phyloP scores from a whole-genome alignment of 1,140 invertebrate genomes.

The Polypedilum vanderplanki region DNA sequence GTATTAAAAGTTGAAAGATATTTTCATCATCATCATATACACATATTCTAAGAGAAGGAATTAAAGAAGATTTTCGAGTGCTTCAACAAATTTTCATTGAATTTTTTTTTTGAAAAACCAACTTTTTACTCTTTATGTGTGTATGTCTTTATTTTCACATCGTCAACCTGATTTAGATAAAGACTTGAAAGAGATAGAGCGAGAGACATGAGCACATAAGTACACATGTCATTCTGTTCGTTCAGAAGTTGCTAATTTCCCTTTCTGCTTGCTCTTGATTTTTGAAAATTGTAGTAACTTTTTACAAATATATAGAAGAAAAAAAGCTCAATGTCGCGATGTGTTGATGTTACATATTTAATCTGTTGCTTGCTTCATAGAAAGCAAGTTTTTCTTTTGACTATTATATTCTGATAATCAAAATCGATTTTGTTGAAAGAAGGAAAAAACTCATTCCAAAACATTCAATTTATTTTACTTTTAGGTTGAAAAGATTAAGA shows the following conservation, averaged over 20 bases:
- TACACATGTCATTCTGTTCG: not conserved
- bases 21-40: not conserved
- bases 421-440: not conserved
- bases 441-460: not conserved
- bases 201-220: not conserved
- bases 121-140: not conserved
- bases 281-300: not conserved
- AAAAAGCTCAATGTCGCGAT: constrained; percentile 27
- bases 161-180: constrained; percentile 15
- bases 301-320: not conserved
- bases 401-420: not conserved
- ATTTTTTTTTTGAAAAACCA: not conserved
- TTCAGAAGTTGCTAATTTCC: too few species aligned
- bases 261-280: too few species aligned
- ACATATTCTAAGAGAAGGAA: not conserved
- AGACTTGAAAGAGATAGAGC: not conserved
- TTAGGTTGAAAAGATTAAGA: constrained; percentile 26
- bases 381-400: not conserved
- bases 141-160: constrained; percentile 11
- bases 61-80: not conserved
- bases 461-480: not conserved
- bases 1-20: too few species aligned
- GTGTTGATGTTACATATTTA: constrained; percentile 24
- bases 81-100: not conserved
- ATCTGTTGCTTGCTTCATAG: not conserved